Evolutionary conservation across 2,797 vertebrate species (phyloP), one percentile per base, ranked within the genome.

Genomic region (Lutjanus argentimaculatus): DNA sequence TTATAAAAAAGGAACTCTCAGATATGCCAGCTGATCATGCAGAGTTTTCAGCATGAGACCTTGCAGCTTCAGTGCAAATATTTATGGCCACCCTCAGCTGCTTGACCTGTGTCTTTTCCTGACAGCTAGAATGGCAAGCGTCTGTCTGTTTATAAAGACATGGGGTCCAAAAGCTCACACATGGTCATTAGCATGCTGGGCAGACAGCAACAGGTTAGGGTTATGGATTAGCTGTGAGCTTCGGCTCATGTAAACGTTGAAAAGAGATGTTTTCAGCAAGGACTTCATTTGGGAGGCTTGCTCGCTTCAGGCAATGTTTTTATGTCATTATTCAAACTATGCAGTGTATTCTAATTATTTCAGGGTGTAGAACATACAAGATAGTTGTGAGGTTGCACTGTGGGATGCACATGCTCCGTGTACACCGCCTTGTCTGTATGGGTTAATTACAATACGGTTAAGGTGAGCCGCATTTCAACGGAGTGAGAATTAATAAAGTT

Each of bases 101-200:
- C 84, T 88, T 82, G 83, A 83, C 81, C 62, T 69, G 25, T 80
- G 74, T 75, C 79, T 79, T 51, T 72, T 61, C 30, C 78, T 91
- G 92, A 91, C 84, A 89, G 82, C 72, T 64, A 80, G 74, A 87
- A 83, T 79, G 77, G 30, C 70, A 81, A 46, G 53, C 80, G 72
- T 74, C 40, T 67, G 65, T 87, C 70, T 78, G 78, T 88, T 89
- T 88, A 86, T 89, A 69, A 91, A 92, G 87, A 89, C 83, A 52
- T 57, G 62, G 55, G 74, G 80, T 80, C 71, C 72, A 64, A 81
- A 79, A 15, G 48, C 63, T 62, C 48, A 76, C 55, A 80, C 12
- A 72, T 62, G 73, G 52, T 30, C 65, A 65, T 80, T 73, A 75
- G 55, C 58, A 83, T 74, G 55, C 62, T 42, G 75, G 65, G 84